Evolutionary conservation across 2,797 vertebrate genomes (phyloP).

Genomic region (Melanogrammus aeglefinus): DNA sequence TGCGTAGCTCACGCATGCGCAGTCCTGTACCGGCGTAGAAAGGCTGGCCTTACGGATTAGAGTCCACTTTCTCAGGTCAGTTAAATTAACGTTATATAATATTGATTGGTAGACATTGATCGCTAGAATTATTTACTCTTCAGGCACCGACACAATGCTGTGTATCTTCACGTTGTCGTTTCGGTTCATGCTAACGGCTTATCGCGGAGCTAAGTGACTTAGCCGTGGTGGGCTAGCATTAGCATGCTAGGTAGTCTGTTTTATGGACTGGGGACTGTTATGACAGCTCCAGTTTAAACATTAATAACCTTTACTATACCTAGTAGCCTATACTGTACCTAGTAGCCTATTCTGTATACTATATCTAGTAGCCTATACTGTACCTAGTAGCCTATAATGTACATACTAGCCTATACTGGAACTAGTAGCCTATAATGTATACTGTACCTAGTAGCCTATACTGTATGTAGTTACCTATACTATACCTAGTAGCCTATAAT

Average conservation of each 20-base stretch:
- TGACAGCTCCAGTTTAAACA: not conserved
- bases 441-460: too few species aligned
- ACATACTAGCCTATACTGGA: too few species aligned
- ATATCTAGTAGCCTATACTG: too few species aligned
- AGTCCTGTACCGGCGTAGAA: slow-evolving; percentile 67
- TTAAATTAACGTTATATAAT: slow-evolving; percentile 15
- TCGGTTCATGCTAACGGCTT: slow-evolving; percentile 18
- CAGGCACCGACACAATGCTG: not conserved
- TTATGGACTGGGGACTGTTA: not conserved
- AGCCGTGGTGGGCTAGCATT: slow-evolving; percentile 16
- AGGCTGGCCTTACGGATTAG: slow-evolving; percentile 72
- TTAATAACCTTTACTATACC: not conserved
- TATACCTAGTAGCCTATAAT: too few species aligned
- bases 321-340: too few species aligned
- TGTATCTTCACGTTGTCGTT: slow-evolving; percentile 13
- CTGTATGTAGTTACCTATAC: too few species aligned
- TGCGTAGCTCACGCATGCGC: slow-evolving; percentile 61
- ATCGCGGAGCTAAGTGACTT: slow-evolving; percentile 40
- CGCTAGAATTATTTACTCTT: not conserved
- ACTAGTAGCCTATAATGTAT: too few species aligned
- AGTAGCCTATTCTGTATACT: too few species aligned
- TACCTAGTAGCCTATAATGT: too few species aligned
- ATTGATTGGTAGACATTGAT: not conserved
- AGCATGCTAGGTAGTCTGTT: slow-evolving; percentile 26
- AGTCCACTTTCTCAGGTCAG: slow-evolving; percentile 71